These are phyloP conservation scores for Cheirogaleus major DNA, from an alignment of 2,797 vertebrate species.

Conservation along the genomic window DNA sequence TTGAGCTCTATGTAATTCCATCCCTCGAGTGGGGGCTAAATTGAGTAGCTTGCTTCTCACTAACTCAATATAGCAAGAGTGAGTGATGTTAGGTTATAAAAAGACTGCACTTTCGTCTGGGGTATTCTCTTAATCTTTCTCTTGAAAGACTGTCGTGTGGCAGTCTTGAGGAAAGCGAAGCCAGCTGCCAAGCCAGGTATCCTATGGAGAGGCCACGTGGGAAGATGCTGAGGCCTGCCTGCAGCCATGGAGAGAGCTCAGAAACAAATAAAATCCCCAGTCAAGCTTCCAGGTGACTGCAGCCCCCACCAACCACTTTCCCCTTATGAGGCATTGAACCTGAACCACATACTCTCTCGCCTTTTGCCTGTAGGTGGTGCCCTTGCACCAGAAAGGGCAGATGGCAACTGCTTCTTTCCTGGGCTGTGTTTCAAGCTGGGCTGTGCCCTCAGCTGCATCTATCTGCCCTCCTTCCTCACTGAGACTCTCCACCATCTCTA, in stretches of 20 bases:
- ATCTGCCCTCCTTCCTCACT: too few relatives aligned
- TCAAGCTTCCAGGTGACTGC: not conserved
- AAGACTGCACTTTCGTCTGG: not conserved
- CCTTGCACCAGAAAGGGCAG: not conserved
- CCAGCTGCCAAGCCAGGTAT: not conserved
- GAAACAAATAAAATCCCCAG: not conserved
- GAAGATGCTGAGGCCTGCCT: not conserved
- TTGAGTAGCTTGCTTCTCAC: not conserved
- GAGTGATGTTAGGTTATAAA: not conserved
- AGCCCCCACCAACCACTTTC: not conserved
- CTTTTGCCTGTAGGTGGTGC: conserved; percentile 47
- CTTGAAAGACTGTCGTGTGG: not conserved
- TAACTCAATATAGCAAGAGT: not conserved
- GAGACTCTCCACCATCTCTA: not conserved
- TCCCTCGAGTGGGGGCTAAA: not conserved
- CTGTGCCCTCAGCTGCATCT: too few relatives aligned
- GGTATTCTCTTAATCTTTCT: not conserved
- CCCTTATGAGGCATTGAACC: not conserved
- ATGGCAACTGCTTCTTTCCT: rapidly evolving
- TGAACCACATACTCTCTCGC: not conserved
- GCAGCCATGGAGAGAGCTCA: not conserved
- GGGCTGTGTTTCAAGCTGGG: too few relatives aligned
- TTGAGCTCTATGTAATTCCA: not conserved
- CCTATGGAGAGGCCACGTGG: not conserved
- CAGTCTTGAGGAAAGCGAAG: not conserved